Evolutionary conservation across 2,888 invertebrate species (phyloP), one percentile per base, ranked within the genome.

Genomic region (Tuta absoluta): DNA sequence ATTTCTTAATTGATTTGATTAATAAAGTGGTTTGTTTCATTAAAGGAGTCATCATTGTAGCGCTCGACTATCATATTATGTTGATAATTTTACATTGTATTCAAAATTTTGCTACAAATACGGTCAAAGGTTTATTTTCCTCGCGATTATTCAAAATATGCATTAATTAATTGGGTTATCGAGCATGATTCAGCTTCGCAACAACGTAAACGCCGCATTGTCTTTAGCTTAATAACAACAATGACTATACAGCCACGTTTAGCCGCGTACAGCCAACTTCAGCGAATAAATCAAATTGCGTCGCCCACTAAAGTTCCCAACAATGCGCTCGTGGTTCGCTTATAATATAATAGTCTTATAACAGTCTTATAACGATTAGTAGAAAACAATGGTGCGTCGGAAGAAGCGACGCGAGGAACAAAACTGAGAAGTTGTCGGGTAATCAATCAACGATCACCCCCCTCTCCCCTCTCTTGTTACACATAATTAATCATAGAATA

Each of bases 401-500:
- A 81, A 81, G 80, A 79, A 77, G 80, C 78, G 71, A 72, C 75
- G 79, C 75, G 38, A 57, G 24, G 62, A 45, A 51, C 66, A 76
- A 78, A 82, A 83, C 82, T 80, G 76, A 73, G 78, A 78, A 85
- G 83, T 79, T 82, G 76, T 75, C 77, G 78, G 76, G 84, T 87
- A 87, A 91, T 89, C 90, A 89, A 91, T 90, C 91, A 91, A 82
- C 80, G 75, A 87, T 87, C 81, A 75, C 71, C 68, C 72, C 76
- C 75, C 75, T 78, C 72, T 72, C 71, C 76, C 79, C 84, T 85
- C 45, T 85, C 78, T 80, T 79, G 79, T 85, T 86, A 86, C 81
- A 85, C 79, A 87, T 89, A 89, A 91, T 91, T 91, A 90, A 91
- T 91, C 89, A 91, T 80, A 74, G 79, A 80, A 86, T 88, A 86